Conservation (phyloP, 1,140 invertebrate genomes). For the Zeugodacus cucurbitae region DNA sequence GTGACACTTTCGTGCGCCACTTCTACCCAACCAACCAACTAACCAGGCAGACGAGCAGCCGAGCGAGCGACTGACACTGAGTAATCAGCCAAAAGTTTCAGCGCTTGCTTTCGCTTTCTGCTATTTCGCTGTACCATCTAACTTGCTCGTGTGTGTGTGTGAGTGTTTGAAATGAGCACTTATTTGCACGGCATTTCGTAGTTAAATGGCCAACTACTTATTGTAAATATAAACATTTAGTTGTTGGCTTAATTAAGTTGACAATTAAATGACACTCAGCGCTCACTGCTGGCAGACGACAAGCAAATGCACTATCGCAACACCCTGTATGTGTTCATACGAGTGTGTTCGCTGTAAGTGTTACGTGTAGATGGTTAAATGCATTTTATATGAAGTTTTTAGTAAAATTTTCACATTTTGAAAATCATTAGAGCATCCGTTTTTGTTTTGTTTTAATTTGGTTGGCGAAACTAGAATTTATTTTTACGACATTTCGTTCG, state of each 20-base stretch:
- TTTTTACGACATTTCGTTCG: not conserved
- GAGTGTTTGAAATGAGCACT: not conserved
- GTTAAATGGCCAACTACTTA: slow-evolving; percentile 6
- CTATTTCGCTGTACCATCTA: not conserved
- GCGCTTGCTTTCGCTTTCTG: not conserved
- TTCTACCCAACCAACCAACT: not conserved
- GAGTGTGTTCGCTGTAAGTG: not conserved
- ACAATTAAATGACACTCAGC: slow-evolving; percentile 6
- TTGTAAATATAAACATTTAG: slow-evolving; percentile 3
- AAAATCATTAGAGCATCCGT: not conserved
- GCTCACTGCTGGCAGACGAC: not conserved
- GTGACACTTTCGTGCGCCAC: not conserved
- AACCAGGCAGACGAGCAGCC: not conserved
- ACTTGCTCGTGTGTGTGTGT: not conserved
- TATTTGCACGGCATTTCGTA: not conserved
- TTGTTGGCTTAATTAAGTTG: slow-evolving; percentile 19
- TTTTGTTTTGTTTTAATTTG: not conserved
- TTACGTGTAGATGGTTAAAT: not conserved
- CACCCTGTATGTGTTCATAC: not conserved
- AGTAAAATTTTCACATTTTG: not conserved
- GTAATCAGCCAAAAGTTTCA: not conserved
- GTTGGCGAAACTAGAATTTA: not conserved
- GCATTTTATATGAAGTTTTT: not conserved
- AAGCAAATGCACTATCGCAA: not conserved
- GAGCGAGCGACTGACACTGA: not conserved